phyloP scores from a whole-genome alignment of 2,797 vertebrate genomes.

The Takifugu rubripes region DNA sequence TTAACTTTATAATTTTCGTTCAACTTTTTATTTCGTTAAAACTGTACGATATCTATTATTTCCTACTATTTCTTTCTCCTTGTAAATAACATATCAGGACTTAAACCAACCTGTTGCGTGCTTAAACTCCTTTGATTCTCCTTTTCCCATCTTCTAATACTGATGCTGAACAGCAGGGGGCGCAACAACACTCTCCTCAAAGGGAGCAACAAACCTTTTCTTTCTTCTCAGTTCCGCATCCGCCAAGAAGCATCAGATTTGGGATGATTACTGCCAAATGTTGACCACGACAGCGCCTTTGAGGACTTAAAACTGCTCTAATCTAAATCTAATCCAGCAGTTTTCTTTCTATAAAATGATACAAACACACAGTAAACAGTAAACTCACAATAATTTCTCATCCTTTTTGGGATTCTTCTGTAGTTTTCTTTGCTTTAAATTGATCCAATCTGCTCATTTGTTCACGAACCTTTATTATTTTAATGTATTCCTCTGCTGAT shows the following conservation, averaged over 20 bases:
- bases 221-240: slow-evolving; percentile 11
- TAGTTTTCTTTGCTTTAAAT: too few species aligned
- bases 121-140: neutral
- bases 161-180: slow-evolving; percentile 49
- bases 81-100: neutral
- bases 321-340: too few species aligned
- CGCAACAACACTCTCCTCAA: slow-evolving; percentile 20
- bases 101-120: slow-evolving; percentile 34
- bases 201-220: neutral
- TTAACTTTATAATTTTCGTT: neutral
- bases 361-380: too few species aligned
- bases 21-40: neutral
- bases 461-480: too few species aligned
- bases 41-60: neutral
- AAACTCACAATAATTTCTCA: too few species aligned
- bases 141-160: neutral
- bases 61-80: neutral
- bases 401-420: too few species aligned
- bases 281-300: too few species aligned
- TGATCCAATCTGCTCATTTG: too few species aligned
- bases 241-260: too few species aligned
- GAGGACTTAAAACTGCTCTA: too few species aligned
- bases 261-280: too few species aligned
- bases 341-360: too few species aligned
- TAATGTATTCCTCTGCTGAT: slow-evolving; percentile 15